These are phyloP conservation scores for Scopus umbretta DNA, from an alignment of 2,113 vertebrate species.

Conservation along the genomic window DNA sequence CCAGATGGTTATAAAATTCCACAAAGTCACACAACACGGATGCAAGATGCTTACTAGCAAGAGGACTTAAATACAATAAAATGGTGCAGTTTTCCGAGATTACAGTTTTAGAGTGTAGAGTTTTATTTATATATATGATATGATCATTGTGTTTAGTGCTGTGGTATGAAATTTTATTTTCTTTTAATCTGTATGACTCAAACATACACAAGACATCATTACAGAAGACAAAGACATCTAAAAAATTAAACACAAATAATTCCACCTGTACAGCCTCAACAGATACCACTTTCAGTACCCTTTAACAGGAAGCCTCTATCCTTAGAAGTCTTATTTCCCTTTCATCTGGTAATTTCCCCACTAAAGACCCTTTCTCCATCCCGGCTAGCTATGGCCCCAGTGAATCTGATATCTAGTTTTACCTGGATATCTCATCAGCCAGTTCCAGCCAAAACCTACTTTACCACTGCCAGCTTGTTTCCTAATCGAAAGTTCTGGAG, in stretches of 20 bases:
- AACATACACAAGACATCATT: not conserved
- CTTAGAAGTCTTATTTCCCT: not conserved
- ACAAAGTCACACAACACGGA: not conserved
- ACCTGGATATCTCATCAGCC: not conserved
- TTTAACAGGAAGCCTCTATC: not conserved
- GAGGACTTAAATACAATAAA: not conserved
- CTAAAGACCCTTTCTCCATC: not conserved
- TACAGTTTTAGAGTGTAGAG: not conserved
- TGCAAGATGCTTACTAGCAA: not conserved
- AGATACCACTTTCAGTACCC: not conserved
- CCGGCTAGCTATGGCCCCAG: not conserved
- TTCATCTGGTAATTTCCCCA: not conserved
- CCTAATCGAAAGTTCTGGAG: not conserved
- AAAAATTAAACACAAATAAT: not conserved
- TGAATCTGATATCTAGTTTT: not conserved
- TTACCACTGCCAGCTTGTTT: not conserved
- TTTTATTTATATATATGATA: not conserved
- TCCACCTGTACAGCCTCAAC: not conserved
- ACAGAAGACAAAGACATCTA: not conserved
- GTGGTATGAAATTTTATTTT: not conserved
- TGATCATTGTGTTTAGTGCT: not conserved
- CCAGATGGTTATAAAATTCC: not conserved
- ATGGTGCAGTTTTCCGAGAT: not conserved
- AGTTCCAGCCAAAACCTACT: not conserved
- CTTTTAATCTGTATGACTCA: not conserved